Conservation (phyloP, 2,797 vertebrate genomes). For the Lutjanus campechanus region DNA sequence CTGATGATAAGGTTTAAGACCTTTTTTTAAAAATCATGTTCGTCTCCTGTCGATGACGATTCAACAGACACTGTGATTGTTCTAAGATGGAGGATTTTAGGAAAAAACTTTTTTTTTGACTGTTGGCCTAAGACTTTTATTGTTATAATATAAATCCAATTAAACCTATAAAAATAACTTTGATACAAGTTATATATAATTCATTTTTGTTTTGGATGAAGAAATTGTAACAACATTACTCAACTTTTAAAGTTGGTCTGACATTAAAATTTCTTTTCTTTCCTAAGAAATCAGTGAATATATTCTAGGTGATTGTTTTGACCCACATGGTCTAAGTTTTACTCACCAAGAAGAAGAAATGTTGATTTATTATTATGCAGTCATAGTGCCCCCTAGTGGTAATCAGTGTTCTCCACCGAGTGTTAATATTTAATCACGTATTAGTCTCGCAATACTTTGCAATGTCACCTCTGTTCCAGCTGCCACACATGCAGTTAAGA, state of each 20-base stretch:
- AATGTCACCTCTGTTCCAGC: not conserved
- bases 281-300: not conserved
- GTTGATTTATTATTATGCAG: not conserved
- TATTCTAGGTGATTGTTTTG: not conserved
- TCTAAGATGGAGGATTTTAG: not conserved
- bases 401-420: not conserved
- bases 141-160: constrained; percentile 14
- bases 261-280: not conserved
- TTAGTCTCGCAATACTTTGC: not conserved
- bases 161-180: not conserved
- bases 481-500: not conserved
- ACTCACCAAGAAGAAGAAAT: not conserved
- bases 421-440: no score
- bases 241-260: not conserved
- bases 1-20: not conserved
- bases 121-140: constrained; percentile 2
- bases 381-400: not conserved
- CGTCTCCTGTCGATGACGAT: not conserved
- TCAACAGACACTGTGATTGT: not conserved
- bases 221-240: not conserved
- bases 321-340: not conserved
- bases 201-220: not conserved
- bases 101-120: not conserved
- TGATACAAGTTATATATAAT: not conserved
- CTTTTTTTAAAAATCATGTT: not conserved